Evolutionary conservation across 2,888 invertebrate genomes (phyloP).

Genomic region (Aproaerema taeniolella): DNA sequence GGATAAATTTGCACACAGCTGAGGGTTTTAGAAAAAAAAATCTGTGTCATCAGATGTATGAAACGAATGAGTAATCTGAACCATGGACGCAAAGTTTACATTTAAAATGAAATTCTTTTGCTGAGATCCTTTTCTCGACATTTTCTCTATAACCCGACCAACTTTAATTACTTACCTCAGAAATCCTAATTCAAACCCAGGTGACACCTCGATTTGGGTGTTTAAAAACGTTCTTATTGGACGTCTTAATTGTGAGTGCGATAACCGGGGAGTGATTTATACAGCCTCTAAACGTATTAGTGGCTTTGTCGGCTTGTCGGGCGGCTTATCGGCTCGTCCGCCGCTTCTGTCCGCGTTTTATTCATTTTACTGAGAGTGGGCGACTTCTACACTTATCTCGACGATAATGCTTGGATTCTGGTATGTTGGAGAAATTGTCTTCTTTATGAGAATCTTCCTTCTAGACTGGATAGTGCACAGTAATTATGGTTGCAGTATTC

Average conservation of each 20-base stretch:
- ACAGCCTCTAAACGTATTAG: slow-evolving; percentile 59
- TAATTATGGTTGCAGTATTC: too few relatives aligned
- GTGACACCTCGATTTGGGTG: slow-evolving; percentile 29
- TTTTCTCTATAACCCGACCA: too few relatives aligned
- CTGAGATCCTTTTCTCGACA: too few relatives aligned
- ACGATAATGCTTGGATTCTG: neutral
- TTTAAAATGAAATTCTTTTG: too few relatives aligned
- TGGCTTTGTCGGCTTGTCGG: slow-evolving; percentile 70
- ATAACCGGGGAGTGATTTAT: slow-evolving; percentile 68
- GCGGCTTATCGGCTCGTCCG: slow-evolving; percentile 60
- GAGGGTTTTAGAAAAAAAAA: too few relatives aligned
- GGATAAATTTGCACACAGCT: too few relatives aligned
- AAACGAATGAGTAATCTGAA: too few relatives aligned
- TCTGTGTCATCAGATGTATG: too few relatives aligned
- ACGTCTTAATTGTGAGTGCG: slow-evolving; percentile 69
- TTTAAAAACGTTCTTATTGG: slow-evolving; percentile 19
- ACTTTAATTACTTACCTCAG: neutral
- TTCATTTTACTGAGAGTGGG: neutral
- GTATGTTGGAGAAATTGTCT: too few relatives aligned
- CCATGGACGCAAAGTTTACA: neutral
- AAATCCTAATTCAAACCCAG: slow-evolving; percentile 6
- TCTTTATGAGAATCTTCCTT: too few relatives aligned
- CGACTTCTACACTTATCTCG: neutral
- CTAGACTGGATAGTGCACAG: too few relatives aligned
- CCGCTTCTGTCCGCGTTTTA: slow-evolving; percentile 31